phyloP scores from a whole-genome alignment of 2,113 vertebrate species.

The Telmatochromis sp. region DNA sequence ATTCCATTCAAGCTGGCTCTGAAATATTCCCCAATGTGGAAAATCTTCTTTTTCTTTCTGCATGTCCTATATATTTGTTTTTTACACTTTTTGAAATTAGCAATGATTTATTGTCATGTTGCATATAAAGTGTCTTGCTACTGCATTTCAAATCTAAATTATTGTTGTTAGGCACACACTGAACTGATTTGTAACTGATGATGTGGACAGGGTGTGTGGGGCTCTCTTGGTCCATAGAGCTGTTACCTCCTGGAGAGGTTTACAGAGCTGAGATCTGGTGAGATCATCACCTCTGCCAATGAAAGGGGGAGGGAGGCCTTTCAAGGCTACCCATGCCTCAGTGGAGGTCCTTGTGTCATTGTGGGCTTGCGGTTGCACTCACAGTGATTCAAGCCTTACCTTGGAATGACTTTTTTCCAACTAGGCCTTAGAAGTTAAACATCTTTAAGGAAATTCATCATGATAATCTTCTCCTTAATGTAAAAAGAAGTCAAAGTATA shows the following conservation, averaged over 20 bases:
- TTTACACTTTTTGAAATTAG: neutral
- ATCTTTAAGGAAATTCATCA: neutral
- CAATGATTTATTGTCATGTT: neutral
- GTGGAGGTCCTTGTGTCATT: slow-evolving; percentile 52
- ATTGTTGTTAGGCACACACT: neutral
- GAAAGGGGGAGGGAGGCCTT: slow-evolving; percentile 31
- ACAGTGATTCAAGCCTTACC: slow-evolving; percentile 33
- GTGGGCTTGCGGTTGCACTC: slow-evolving; percentile 21
- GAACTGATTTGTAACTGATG: neutral
- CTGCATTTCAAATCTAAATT: neutral
- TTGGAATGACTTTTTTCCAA: slow-evolving; percentile 31
- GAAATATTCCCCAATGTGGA: neutral
- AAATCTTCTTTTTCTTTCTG: neutral
- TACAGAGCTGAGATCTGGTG: slow-evolving; percentile 35
- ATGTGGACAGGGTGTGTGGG: slow-evolving; percentile 7
- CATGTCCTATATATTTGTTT: neutral
- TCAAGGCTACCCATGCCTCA: slow-evolving; percentile 45
- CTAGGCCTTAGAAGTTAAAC: neutral
- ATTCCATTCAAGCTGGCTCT: neutral
- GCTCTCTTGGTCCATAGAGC: neutral
- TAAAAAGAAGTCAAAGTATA: neutral
- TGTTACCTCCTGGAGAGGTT: slow-evolving; percentile 37
- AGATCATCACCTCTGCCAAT: slow-evolving; percentile 53
- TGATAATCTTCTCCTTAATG: neutral
- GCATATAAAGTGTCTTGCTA: neutral